Evolutionary conservation across 1,140 invertebrate genomes (phyloP), one percentile per base, ranked within the genome.

Genomic region (Drosophila sucinea): DNA sequence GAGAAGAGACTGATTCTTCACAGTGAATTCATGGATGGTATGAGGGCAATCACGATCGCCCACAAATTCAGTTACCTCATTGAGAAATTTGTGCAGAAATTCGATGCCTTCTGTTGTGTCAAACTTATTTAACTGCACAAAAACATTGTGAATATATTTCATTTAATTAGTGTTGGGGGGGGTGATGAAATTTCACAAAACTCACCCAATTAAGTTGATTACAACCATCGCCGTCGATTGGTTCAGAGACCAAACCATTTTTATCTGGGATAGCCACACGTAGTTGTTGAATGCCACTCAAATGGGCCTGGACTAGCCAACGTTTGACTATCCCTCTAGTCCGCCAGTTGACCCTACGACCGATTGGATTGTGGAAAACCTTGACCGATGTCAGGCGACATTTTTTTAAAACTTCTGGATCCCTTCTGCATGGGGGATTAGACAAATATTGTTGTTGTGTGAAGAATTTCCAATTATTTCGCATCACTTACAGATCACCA

Each of bases 401-500:
- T 40, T 67, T 17, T 7, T 67, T 4, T 2, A 68, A 27, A n/a
- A 40, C 57, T 7, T 55, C 23, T 6, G 65, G 56, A 27, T 47
- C 33, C 2, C 47, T 33, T 10, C 65, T 67, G 23, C 8, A 17
- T 17, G 17, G 41, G 27, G 3, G 3, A 38, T 38, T 25, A 10
- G 4, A 51, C 27, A 51, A 41, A 10, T 23, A 0, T 29, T 1
- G 1, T 4, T 54, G 2, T 25, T 35, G 29, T 17, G 35, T 29
- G 32, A 25, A 11, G 10, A 35, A 54, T 35, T 58, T 32, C 4
- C 6, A 0, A 44, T 32, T n/a, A 8, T 29, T 40, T 27, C 2
- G 11, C 4, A 29, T 2, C 7, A 58, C 70, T 23, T 51, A 73
- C 70, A 73, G 38, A 57, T 73, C 65, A 0, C 54, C 65, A 54